These are phyloP conservation scores for Pyrocoelia pectoralis DNA, from an alignment of 2,888 invertebrate species.

Conservation along the genomic window DNA sequence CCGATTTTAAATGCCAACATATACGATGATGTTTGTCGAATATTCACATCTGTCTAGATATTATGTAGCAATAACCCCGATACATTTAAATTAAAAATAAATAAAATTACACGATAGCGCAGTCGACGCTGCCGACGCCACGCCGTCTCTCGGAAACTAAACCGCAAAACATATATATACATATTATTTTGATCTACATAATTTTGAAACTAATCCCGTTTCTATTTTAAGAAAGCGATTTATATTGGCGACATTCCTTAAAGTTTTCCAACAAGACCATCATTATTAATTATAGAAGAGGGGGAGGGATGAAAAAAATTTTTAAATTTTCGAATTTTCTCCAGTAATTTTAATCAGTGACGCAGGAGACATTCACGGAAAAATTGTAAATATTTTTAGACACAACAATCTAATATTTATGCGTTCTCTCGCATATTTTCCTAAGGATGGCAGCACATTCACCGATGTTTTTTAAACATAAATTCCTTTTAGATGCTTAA, in stretches of 20 bases:
- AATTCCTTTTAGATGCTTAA: slow-evolving; percentile 36
- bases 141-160: slow-evolving; percentile 35
- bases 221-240: slow-evolving; percentile 7
- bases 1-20: slow-evolving; percentile 17
- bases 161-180: neutral
- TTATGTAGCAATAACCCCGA: slow-evolving; percentile 7
- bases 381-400: slow-evolving; percentile 58
- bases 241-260: neutral
- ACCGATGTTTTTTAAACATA: slow-evolving; percentile 55
- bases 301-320: no score
- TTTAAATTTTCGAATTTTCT: neutral
- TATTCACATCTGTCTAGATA: slow-evolving; percentile 8
- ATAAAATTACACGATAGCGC: slow-evolving; percentile 32
- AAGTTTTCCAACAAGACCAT: neutral
- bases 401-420: slow-evolving; percentile 55
- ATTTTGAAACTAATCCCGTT: neutral
- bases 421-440: slow-evolving; percentile 63
- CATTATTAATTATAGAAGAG: neutral
- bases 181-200: neutral
- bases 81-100: slow-evolving; percentile 33
- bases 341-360: slow-evolving; percentile 47
- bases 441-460: slow-evolving; percentile 67
- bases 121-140: slow-evolving; percentile 39
- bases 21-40: neutral
- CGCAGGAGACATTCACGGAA: slow-evolving; percentile 53